Evolutionary conservation across 2,797 vertebrate species (phyloP).

Genomic region (Catamblyrhynchus diadema): DNA sequence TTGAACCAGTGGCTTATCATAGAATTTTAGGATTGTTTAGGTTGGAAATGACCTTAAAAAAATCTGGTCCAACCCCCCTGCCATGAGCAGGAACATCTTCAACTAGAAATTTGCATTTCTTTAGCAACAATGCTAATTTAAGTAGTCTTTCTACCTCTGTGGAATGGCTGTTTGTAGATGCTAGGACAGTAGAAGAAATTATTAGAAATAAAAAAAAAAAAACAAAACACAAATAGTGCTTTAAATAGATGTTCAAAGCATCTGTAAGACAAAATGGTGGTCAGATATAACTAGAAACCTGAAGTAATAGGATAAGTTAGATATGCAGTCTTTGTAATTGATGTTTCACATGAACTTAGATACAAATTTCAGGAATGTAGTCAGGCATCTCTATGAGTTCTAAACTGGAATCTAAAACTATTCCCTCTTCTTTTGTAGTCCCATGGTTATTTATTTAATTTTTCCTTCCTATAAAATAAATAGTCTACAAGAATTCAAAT

Average conservation of each 20-base stretch:
- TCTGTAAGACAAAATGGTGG: not conserved
- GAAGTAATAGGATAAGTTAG: not conserved
- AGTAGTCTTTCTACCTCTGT: not conserved
- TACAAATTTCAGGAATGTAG: not conserved
- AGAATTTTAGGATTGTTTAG: not conserved
- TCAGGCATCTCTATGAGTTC: not conserved
- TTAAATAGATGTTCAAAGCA: not conserved
- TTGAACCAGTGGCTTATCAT: not conserved
- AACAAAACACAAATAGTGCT: not conserved
- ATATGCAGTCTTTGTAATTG: not conserved
- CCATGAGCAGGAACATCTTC: not conserved
- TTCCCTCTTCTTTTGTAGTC: not conserved
- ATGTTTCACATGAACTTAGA: not conserved
- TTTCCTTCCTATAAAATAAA: not conserved
- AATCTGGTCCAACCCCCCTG: fast-evolving
- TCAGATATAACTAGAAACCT: not conserved
- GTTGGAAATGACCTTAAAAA: not conserved
- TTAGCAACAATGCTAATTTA: not conserved
- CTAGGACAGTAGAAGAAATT: not conserved
- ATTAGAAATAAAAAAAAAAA: fast-evolving
- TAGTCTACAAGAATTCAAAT: not conserved
- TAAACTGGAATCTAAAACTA: not conserved
- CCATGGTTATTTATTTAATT: not conserved
- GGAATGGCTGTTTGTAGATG: not conserved
- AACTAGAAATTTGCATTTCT: not conserved